phyloP scores from a whole-genome alignment of 1,140 invertebrate species.

The Pogonomyrmex barbatus region DNA sequence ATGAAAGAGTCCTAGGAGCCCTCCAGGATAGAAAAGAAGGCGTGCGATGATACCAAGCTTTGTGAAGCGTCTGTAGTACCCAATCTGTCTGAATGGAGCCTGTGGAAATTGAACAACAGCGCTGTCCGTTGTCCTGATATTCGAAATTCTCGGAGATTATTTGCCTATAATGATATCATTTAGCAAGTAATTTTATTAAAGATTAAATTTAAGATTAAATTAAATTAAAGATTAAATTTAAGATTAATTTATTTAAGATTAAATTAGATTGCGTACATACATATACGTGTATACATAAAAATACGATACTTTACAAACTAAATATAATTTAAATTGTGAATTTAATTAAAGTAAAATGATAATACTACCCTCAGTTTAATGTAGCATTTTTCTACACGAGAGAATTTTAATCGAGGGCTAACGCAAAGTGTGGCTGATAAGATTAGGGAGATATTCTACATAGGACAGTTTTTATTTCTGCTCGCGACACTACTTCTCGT shows the following conservation, averaged over 20 bases:
- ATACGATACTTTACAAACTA: not conserved
- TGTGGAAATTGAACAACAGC: constrained; percentile 49
- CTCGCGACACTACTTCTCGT: not conserved
- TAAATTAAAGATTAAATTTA: not conserved
- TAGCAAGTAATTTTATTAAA: not conserved
- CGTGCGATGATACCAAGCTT: not conserved
- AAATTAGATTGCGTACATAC: too few relatives aligned
- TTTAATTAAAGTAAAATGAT: not conserved
- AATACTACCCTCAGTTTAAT: not conserved
- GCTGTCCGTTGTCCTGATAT: not conserved
- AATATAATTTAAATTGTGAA: not conserved
- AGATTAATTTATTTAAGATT: too few relatives aligned
- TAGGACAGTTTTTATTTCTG: not conserved
- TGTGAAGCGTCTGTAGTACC: constrained; percentile 29
- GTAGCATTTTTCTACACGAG: not conserved
- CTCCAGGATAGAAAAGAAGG: constrained; percentile 2
- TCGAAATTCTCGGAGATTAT: not conserved
- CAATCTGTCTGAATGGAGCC: constrained; percentile 43
- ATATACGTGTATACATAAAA: not conserved
- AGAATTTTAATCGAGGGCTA: constrained; percentile 1
- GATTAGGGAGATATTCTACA: not conserved
- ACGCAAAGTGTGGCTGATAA: constrained; percentile 18
- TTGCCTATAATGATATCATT: not conserved
- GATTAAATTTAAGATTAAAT: constrained; percentile 20
- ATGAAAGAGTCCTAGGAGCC: constrained; percentile 5